Evolutionary conservation across 2,888 invertebrate species (phyloP).

Genomic region (Epistrophella euchroma): DNA sequence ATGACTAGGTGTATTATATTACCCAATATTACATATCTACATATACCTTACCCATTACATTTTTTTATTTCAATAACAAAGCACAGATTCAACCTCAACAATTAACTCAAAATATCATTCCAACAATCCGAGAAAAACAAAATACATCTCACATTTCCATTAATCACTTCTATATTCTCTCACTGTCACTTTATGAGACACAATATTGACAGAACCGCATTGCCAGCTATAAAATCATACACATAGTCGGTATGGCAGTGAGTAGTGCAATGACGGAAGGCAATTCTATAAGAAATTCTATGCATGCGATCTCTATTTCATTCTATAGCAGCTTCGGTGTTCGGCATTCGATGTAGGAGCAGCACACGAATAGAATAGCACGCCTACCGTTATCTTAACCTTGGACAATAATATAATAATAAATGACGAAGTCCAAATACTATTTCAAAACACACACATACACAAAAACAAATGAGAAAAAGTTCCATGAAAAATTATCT

Average conservation of each 20-base stretch:
- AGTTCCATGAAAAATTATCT: constrained; percentile 46
- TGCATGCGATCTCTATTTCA: constrained; percentile 18
- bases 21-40: constrained; percentile 15
- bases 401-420: constrained; percentile 74
- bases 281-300: constrained; percentile 21
- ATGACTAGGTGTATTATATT: constrained; percentile 18
- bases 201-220: not conserved
- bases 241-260: constrained; percentile 22
- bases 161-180: constrained; percentile 51
- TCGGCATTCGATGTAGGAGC: constrained; percentile 42
- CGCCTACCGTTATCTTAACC: constrained; percentile 76
- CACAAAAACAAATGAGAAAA: not conserved
- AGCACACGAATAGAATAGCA: constrained; percentile 42
- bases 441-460: constrained; percentile 3
- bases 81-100: constrained; percentile 15
- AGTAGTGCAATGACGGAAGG: constrained; percentile 27
- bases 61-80: constrained; percentile 48
- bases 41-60: no score
- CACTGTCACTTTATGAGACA: not conserved
- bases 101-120: constrained; percentile 32
- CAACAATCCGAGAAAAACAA: constrained; percentile 52
- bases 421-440: constrained; percentile 41
- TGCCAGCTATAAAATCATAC: not conserved
- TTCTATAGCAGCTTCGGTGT: not conserved
- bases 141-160: constrained; percentile 74